phyloP scores from a whole-genome alignment of 2,113 vertebrate genomes.

The Rhineura floridana region DNA sequence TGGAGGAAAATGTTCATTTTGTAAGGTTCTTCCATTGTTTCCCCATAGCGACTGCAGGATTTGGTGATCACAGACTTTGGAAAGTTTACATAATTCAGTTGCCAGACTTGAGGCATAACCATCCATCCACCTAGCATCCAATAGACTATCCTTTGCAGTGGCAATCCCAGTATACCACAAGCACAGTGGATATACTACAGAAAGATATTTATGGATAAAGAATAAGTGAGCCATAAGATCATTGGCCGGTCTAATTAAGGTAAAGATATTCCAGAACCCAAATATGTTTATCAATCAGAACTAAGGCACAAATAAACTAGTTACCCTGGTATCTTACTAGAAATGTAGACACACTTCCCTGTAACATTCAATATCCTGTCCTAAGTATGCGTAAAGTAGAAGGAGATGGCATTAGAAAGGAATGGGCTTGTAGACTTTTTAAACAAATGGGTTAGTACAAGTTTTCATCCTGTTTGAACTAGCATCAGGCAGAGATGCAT shows the following conservation, averaged over 20 bases:
- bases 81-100: neutral
- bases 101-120: neutral
- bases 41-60: neutral
- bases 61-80: neutral
- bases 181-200: neutral
- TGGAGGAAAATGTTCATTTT: neutral
- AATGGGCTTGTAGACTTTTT: neutral
- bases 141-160: too few species aligned
- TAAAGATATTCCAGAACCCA: neutral
- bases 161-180: neutral
- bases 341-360: neutral
- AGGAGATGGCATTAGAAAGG: neutral
- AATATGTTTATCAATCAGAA: neutral
- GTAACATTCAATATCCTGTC: neutral
- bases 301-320: neutral
- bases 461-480: conserved; percentile 6
- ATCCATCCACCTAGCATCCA: neutral
- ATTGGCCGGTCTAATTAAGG: neutral
- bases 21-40: neutral
- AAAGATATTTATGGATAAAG: neutral
- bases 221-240: neutral
- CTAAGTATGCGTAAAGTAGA: neutral
- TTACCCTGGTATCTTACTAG: neutral
- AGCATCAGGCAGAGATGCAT: neutral
- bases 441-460: neutral